Percentiles rank a stretch among this genome's conserved stretches.
These are phyloP conservation scores for Hyles lineata DNA, from an alignment of 2,888 invertebrate genomes.

Conservation along the genomic window DNA sequence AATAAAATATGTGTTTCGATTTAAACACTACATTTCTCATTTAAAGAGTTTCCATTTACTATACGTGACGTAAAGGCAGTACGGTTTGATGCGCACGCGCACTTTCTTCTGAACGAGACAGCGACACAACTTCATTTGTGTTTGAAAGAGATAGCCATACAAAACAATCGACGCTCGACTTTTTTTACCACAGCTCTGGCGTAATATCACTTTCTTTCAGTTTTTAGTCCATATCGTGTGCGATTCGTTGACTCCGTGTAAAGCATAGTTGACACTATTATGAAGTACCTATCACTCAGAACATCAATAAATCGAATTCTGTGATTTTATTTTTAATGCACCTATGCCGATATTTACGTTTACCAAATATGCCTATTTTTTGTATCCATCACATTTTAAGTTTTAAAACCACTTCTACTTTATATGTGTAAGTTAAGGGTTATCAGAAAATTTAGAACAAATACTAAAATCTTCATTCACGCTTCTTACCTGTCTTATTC, in stretches of 20 bases:
- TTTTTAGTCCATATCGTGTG: slow-evolving; percentile 62
- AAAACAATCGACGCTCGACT: slow-evolving; percentile 68
- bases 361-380: too few species aligned
- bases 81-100: slow-evolving; percentile 66
- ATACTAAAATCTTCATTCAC: too few species aligned
- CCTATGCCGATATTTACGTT: too few species aligned
- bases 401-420: too few species aligned
- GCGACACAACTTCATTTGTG: slow-evolving; percentile 38
- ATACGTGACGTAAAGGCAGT: slow-evolving; percentile 70
- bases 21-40: slow-evolving; percentile 12
- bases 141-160: slow-evolving; percentile 60
- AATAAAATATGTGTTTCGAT: not conserved
- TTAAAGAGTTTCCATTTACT: slow-evolving; percentile 49
- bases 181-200: slow-evolving; percentile 59
- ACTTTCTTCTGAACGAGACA: slow-evolving; percentile 77
- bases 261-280: slow-evolving; percentile 38
- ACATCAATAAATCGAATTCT: not conserved
- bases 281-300: slow-evolving; percentile 26
- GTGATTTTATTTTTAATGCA: not conserved
- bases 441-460: too few species aligned
- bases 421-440: too few species aligned
- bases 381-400: too few species aligned
- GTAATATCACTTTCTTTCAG: slow-evolving; percentile 79
- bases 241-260: slow-evolving; percentile 68
- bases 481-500: too few species aligned